Percentiles rank a stretch among this genome's conserved stretches.
Evolutionary conservation across 2,888 invertebrate genomes (phyloP).

Genomic region (Neoitamus cyanurus): DNA sequence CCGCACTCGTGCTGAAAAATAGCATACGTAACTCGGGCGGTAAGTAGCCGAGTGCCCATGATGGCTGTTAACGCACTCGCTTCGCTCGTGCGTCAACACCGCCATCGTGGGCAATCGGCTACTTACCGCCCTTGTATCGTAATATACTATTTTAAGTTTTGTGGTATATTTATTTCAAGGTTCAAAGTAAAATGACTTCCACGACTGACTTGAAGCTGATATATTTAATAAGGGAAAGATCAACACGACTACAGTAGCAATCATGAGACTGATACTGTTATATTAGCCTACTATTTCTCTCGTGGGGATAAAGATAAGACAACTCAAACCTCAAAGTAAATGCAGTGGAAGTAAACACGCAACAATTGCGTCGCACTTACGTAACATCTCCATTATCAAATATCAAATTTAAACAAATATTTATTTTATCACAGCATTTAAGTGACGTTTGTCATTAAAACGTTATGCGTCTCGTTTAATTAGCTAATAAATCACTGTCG

Average conservation of each 20-base stretch:
- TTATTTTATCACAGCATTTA: conserved; percentile 51
- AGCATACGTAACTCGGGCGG: no score
- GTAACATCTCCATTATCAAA: conserved; percentile 27
- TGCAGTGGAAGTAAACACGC: conserved; percentile 20
- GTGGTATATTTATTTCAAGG: no score
- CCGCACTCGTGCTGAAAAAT: no score
- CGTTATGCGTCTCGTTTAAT: conserved; percentile 31
- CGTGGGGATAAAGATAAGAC: neutral
- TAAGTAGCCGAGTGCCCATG: no score
- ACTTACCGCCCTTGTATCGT: no score
- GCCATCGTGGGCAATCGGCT: no score
- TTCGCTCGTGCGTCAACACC: no score
- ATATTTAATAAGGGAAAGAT: neutral
- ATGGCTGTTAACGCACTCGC: no score
- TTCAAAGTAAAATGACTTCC: neutral
- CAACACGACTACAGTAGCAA: neutral
- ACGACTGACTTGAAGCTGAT: neutral
- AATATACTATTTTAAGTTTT: no score
- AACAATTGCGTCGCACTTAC: neutral
- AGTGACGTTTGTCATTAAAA: conserved; percentile 44
- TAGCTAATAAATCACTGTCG: conserved; percentile 23
- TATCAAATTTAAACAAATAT: conserved; percentile 43
- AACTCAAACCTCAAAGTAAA: conserved; percentile 25
- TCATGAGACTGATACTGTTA: neutral
- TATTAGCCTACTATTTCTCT: neutral